Percentiles rank a stretch among this genome's conserved stretches.
phyloP scores from a whole-genome alignment of 2,113 vertebrate species.

The Phainopepla nitens region DNA sequence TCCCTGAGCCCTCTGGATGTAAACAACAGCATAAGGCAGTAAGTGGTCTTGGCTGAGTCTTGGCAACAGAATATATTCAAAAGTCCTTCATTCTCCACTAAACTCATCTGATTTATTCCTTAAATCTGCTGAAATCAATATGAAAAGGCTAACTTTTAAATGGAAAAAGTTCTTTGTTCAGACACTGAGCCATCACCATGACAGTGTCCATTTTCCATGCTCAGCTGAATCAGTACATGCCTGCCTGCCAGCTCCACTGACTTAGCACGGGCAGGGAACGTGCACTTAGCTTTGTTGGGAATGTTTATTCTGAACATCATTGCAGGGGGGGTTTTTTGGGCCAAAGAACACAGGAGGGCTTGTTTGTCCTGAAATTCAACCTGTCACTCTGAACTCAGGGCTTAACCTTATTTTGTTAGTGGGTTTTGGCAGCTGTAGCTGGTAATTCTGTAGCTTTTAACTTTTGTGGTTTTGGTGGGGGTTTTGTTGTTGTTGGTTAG shows the following conservation, averaged over 20 bases:
- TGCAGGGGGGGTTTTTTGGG: background rate
- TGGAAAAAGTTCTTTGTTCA: background rate
- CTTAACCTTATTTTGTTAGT: constrained; percentile 20
- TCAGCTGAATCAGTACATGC: background rate
- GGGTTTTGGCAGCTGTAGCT: background rate
- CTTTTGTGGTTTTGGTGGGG: background rate
- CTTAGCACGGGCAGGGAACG: background rate
- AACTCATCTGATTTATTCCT: background rate
- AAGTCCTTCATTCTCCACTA: background rate
- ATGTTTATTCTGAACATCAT: constrained; percentile 11
- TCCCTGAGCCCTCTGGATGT: background rate
- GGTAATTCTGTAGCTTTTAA: background rate
- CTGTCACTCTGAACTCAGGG: background rate
- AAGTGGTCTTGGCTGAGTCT: background rate
- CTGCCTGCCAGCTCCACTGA: background rate
- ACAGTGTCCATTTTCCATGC: constrained; percentile 38
- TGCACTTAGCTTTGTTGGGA: background rate
- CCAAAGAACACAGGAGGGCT: background rate
- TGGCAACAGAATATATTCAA: background rate
- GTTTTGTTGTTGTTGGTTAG: background rate
- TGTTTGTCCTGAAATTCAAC: constrained; percentile 43
- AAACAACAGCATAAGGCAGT: background rate
- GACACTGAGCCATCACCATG: constrained; percentile 33
- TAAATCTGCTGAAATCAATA: constrained; percentile 14
- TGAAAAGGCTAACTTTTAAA: background rate